These are phyloP conservation scores for Blastobasis adustella DNA, from an alignment of 2,888 invertebrate species.

Conservation along the genomic window DNA sequence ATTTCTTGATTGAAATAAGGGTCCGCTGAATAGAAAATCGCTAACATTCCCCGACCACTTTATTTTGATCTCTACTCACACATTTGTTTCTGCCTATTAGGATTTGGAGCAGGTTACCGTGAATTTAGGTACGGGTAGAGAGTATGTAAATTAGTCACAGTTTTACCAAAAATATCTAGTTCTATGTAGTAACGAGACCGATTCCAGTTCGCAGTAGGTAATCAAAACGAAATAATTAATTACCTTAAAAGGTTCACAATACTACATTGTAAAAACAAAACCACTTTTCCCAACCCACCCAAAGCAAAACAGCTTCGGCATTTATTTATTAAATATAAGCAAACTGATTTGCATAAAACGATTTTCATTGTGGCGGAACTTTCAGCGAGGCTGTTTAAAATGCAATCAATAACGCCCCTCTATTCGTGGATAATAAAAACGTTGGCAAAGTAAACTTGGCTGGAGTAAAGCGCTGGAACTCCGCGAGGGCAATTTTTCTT, in stretches of 20 bases:
- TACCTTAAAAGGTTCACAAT: no score
- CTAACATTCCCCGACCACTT: slow-evolving; percentile 18
- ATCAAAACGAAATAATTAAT: no score
- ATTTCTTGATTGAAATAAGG: slow-evolving; percentile 52
- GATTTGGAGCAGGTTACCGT: slow-evolving; percentile 14
- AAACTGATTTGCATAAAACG: no score
- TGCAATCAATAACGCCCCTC: slow-evolving; percentile 17
- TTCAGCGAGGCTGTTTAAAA: slow-evolving; percentile 11
- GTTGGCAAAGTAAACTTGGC: slow-evolving; percentile 20
- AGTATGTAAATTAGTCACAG: no score
- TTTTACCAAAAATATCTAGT: no score
- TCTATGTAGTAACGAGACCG: no score
- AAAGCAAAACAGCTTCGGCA: no score
- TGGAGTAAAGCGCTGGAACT: slow-evolving; percentile 27
- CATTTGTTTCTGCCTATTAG: slow-evolving; percentile 19
- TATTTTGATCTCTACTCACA: slow-evolving; percentile 11
- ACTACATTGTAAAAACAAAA: no score
- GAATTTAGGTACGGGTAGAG: slow-evolving; percentile 4
- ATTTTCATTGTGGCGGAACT: background rate
- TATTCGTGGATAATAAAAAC: slow-evolving; percentile 22
- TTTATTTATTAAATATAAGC: no score
- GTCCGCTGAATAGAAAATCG: slow-evolving; percentile 46
- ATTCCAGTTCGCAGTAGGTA: no score
- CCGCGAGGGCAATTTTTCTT: slow-evolving; percentile 52
- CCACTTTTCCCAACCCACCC: no score